Base-by-base conservation (phyloP, 2,888 invertebrate genomes). In the Tetanocera ferruginea region DNA sequence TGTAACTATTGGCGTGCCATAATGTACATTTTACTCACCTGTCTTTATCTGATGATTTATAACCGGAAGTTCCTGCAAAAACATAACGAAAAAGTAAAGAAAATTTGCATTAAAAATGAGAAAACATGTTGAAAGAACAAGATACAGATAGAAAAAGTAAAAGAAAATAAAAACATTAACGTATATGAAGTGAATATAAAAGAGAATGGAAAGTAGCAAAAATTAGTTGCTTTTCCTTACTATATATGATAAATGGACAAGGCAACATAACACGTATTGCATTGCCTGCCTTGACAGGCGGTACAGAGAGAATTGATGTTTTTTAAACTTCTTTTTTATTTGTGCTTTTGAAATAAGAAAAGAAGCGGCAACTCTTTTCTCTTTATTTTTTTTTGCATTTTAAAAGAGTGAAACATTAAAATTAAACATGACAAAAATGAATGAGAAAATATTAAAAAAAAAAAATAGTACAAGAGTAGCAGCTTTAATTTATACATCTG, bases 41-140 rank as follows among this genome's bases (percentile, higher is more conserved):
- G 91, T 95, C 95, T 90, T 95, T 92, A 90, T 95, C 95, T 86
- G 94, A 93, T 90, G 95, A 94, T 91, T 95, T 94, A 91, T 95
- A 95, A 90, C 95, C 95, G 83, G 94, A 94, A 91, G 94, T 94
- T 88, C 94, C 95, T 95, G 93, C 80, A 92, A 92, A 76, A 66
- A 77, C 64, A 43, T 37, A 78, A 77, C 83, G 72, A 76, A 81
- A 78, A 78, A 79, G 64, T 77, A 72, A 76, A 66, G 11, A 76
- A n/a, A 78, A 62, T 66, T 76, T 43, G 51, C n/a, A 71, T 77
- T 70, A 73, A 57, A 70, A 49, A 62, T 51, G 43, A 37, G 14
- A 57, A 43, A 31, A 62, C 25, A 8, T 51, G 37, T 5, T 66
- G 11, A 60, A 67, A 76, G 5, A 77, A 60, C 60, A 57, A 66